Evolutionary conservation across 2,113 vertebrate species (phyloP), one percentile per base, ranked within the genome.

Genomic region (Callithrix jacchus): DNA sequence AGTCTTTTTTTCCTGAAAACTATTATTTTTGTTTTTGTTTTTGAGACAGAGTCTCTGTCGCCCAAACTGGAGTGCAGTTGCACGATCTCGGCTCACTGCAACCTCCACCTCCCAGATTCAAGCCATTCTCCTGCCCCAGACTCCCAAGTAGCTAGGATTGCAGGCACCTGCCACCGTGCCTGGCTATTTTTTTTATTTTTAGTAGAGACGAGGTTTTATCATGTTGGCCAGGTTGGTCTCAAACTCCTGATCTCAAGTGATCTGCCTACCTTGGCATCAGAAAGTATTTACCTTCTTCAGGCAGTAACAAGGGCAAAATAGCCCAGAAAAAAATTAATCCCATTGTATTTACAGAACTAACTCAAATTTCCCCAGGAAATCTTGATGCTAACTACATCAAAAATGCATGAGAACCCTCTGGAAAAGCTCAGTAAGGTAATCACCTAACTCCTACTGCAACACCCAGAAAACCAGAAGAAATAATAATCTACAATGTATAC

Each of bases 331-430:
- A 94, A 91, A 32, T 68, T 37, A 91, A 94, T 91, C 32, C 12
- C 11, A 88, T 2, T 96, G 8, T 68, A 88, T 86, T 97, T 86
- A 81, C 23, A 77, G 30, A 90, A 91, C 70, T 37, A 66, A 84
- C 45, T 81, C 25, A 89, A 82, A 97, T 81, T 95, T 88, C 56
- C 66, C 77, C 18, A 95, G 74, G 66, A 87, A 94, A 66, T 93
- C 30, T 81, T 37, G 32, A 96, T 80, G 21, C 76, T 13, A 89
- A 87, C n/a, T 93, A 79, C 1, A 82, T 21, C 11, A 94, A 42
- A 85, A 84, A 35, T 52, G 61, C 32, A 81, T 52, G 35, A 66
- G 68, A 89, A 52, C 66, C 16, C 27, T 94, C 40, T 77, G 52
- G 52, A 92, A 95, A 91, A 80, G 23, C 11, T 82, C 76, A 81